Evolutionary conservation across 2,113 vertebrate genomes (phyloP).

Genomic region (Pachyramphus minor): DNA sequence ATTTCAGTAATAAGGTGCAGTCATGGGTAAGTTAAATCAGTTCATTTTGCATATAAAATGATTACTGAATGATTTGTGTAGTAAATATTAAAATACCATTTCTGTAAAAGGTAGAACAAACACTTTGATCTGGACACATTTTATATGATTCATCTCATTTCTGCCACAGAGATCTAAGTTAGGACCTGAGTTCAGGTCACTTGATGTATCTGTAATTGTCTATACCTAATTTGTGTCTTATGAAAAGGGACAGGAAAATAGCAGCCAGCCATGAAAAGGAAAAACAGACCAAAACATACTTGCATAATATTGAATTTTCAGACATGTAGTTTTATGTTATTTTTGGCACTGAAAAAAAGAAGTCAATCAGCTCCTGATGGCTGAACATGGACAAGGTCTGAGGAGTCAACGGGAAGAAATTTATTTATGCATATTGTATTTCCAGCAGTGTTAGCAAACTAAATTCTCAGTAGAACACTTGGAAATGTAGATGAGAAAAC

Average conservation of each 20-base stretch:
- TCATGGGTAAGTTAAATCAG: conserved; percentile 54
- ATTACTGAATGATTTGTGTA: not conserved
- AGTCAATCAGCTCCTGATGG: conserved; percentile 22
- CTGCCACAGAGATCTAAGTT: not conserved
- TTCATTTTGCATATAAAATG: not conserved
- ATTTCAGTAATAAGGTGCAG: not conserved
- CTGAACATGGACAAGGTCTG: not conserved
- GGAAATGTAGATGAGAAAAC: not conserved
- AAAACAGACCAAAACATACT: not conserved
- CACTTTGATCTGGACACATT: not conserved
- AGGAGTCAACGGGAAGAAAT: conserved; percentile 21
- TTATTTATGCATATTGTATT: not conserved
- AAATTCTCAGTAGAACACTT: not conserved
- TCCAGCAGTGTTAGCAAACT: not conserved
- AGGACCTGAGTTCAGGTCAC: not conserved
- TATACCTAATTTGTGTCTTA: not conserved
- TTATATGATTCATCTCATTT: not conserved
- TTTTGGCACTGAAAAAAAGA: not conserved
- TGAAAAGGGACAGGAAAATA: not conserved
- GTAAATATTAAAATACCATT: not conserved
- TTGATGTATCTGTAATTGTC: not conserved
- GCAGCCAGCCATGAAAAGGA: not conserved
- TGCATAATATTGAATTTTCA: not conserved
- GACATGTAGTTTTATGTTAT: not conserved
- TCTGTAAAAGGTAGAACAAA: not conserved